Conservation (phyloP, 2,113 vertebrate genomes). For the Orthochromis malagaraziensis region DNA sequence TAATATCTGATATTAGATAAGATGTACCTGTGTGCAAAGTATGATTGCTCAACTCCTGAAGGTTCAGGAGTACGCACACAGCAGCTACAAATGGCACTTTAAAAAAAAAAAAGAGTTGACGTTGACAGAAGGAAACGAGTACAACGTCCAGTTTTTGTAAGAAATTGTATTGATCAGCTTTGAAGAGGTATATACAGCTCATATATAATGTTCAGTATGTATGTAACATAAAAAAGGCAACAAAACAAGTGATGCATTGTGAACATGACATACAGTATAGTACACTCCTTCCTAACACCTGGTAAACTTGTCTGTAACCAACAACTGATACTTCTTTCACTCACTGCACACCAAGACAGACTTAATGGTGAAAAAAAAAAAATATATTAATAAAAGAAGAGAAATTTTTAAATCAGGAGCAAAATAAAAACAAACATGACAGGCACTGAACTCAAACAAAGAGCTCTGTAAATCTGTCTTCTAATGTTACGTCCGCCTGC, state of each 20-base stretch:
- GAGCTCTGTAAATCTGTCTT: background rate
- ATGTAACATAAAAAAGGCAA: slow-evolving; percentile 43
- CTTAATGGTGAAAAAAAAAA: slow-evolving; percentile 35
- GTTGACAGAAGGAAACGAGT: background rate
- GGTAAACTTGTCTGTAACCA: background rate
- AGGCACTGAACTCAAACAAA: slow-evolving; percentile 2
- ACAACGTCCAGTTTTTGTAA: slow-evolving; percentile 20
- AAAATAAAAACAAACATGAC: background rate
- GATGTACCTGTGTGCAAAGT: background rate
- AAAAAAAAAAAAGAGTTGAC: background rate
- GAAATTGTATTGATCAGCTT: slow-evolving; percentile 58
- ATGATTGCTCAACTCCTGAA: background rate
- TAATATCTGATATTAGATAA: background rate
- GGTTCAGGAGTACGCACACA: background rate
- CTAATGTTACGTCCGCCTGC: background rate
- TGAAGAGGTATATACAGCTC: slow-evolving; percentile 49
- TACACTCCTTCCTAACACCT: background rate
- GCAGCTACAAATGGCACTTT: background rate
- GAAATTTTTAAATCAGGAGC: background rate
- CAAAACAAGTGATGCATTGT: slow-evolving; percentile 25
- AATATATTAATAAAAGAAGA: background rate
- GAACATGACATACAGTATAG: background rate
- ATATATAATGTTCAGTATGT: slow-evolving; percentile 34
- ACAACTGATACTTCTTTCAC: background rate
- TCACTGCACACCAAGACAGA: slow-evolving; percentile 16